Base-by-base conservation (phyloP, 2,888 invertebrate genomes). In the Aphelenchoides bicaudatus region DNA sequence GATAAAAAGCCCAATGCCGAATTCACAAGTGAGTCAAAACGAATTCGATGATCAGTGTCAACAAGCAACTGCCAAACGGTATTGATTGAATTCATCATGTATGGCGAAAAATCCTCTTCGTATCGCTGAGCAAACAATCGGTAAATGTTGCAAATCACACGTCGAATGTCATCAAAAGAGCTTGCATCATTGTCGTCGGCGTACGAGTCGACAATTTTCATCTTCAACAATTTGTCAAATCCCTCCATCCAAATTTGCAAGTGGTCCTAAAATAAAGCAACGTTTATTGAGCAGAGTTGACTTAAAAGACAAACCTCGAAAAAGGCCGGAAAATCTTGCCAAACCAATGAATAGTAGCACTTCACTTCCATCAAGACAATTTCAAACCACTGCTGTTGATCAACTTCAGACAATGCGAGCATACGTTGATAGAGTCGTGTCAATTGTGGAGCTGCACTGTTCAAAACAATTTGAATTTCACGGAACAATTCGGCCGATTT, bases 261-360 rank as follows among this genome's bases (percentile, higher is more conserved):
- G 80, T 94, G 92, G 79, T 99, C 77, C 68, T 98, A 93, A 80
- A 96, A 96, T 83, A 90, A 56, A 43, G 5, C 8, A 27, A 38
- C 28, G 56, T 19, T 6, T 21, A 3, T 31, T 28, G 50, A 47
- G 13, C 1, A n/a, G 2, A 48, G 2, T 49, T 2, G n/a, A 2
- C 16, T n/a, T 50, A 2, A 46, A 2, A n/a, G 16, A 47, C 53
- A 13, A 28, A 73, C 96, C 81, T 98, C 98, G 80, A 98, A 99
- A 83, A 90, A 94, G 82, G 98, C 98, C 0, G 98, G 98, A 70
- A 98, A 82, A 81, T 98, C 98, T 84, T 98, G 98, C 68, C 87
- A 90, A 81, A 96, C 98, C 21, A 98, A 85, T 0, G 94, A 94
- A 81, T 91, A 91, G 83, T 96, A 99, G 50, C 98, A 89, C 82